Evolutionary conservation across 2,888 invertebrate genomes (phyloP), one percentile per base, ranked within the genome.

Genomic region (Nomada flava): DNA sequence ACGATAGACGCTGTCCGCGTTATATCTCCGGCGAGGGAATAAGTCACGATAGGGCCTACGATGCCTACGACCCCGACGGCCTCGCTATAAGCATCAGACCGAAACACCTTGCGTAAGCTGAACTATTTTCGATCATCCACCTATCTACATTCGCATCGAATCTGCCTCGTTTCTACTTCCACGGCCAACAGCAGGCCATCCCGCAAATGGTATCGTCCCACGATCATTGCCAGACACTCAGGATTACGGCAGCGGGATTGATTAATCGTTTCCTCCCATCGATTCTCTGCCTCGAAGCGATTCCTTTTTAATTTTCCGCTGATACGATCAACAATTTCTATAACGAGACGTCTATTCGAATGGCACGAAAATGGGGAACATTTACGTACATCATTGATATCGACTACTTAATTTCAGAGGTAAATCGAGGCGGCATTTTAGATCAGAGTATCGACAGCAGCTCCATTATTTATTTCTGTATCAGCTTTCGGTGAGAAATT

Each of bases 81-180:
- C 91, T 92, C 91, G 91, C 90, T 90, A 82, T 87, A 84, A 84
- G 89, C 90, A 83, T 88, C 91, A 89, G 90, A 91, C 91, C 90
- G 91, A 89, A 88, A 91, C 91, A 87, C 36, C 86, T 90, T 90
- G 86, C 89, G 88, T 89, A 90, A 90, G 59, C 62, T 26, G 7
- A 79, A 89, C 89, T 86, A 87, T 89, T 90, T 91, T 86, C 83
- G 83, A 86, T 87, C 85, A 64, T 74, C 57, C 60, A 70, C 67
- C 69, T 78, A 80, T 82, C 64, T 2, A 7, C 36, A 36, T 29
- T 62, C 63, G 68, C 74, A 23, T 79, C 77, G 71, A 65, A 79
- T 73, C 75, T 67, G 52, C 67, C 64, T 55, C n/a, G 69, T 60
- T 70, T 57, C 69, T 67, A 50, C 60, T 23, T 60, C 47, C 26